A percentile compares a stretch with the other conserved stretches of the same genome.
Conservation (phyloP, 2,888 invertebrate genomes). For the Thymelicus lineola region DNA sequence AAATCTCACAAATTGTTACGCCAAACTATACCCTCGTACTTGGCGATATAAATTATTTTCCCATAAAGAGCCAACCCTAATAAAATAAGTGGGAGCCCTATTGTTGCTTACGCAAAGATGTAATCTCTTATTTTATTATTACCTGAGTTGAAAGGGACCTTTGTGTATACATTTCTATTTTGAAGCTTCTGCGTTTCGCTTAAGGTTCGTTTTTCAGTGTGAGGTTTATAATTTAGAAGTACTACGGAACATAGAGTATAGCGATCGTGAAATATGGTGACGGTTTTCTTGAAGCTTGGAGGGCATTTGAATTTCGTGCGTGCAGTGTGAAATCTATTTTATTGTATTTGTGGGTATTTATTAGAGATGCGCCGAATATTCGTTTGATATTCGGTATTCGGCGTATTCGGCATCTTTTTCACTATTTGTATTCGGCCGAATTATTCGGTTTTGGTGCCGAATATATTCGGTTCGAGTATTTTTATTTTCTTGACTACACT, state of each 20-base stretch:
- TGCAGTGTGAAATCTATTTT: conserved; percentile 21
- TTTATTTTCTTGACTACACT: no score
- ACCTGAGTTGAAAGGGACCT: conserved; percentile 73
- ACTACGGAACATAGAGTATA: conserved; percentile 30
- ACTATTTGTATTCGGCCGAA: no score
- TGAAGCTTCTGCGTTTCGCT: conserved; percentile 42
- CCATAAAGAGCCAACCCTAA: conserved; percentile 51
- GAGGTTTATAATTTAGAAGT: not conserved
- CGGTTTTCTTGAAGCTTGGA: conserved; percentile 35
- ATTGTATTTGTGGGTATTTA: conserved; percentile 28
- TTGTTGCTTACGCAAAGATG: conserved; percentile 82
- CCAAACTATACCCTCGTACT: conserved; percentile 47
- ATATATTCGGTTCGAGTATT: no score
- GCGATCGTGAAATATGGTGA: conserved; percentile 35
- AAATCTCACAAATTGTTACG: conserved; percentile 49
- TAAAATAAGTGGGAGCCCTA: conserved; percentile 75
- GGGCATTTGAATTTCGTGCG: conserved; percentile 33
- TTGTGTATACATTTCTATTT: conserved; percentile 39
- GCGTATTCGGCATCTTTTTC: no score
- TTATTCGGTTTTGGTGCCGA: no score
- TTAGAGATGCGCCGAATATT: no score
- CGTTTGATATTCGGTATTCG: no score
- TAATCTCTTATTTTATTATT: conserved; percentile 82
- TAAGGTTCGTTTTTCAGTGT: conserved; percentile 42
- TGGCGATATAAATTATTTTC: conserved; percentile 49